Evolutionary conservation across 2,888 invertebrate species (phyloP).

Genomic region (Hydraecia micacea): DNA sequence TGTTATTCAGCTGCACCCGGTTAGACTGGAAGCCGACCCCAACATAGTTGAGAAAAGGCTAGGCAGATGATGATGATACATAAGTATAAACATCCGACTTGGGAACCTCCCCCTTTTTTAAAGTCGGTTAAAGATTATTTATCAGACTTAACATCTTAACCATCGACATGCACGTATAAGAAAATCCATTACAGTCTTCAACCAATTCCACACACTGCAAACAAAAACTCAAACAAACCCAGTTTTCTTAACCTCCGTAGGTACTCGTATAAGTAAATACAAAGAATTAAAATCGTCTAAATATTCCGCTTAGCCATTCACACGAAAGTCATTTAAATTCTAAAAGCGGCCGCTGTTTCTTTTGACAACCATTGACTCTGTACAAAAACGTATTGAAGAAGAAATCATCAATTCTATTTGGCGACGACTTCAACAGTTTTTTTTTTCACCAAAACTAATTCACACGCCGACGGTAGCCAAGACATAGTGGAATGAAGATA

Average conservation of each 20-base stretch:
- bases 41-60: no score
- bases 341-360: conserved; percentile 35
- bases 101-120: no score
- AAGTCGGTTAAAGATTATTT: not conserved
- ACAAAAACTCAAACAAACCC: not conserved
- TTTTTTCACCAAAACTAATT: conserved; percentile 62
- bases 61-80: no score
- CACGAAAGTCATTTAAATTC: conserved; percentile 53
- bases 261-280: conserved; percentile 1
- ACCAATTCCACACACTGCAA: not conserved
- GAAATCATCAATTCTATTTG: conserved; percentile 64
- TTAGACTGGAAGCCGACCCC: no score
- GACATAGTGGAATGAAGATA: conserved; percentile 12
- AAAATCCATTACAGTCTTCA: not conserved
- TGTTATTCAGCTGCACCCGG: no score
- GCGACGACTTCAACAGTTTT: conserved; percentile 56
- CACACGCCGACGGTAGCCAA: conserved; percentile 60
- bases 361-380: conserved; percentile 54
- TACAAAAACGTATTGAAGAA: conserved; percentile 58
- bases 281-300: conserved; percentile 30
- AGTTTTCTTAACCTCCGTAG: conserved; percentile 10
- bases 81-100: no score
- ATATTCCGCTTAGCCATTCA: conserved; percentile 33
- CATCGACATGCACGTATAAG: not conserved
- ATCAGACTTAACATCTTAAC: no score